A percentile compares a stretch with the other conserved stretches of the same genome.
Evolutionary conservation across 2,797 vertebrate genomes (phyloP).

Genomic region (Phylloscopus collybita): DNA sequence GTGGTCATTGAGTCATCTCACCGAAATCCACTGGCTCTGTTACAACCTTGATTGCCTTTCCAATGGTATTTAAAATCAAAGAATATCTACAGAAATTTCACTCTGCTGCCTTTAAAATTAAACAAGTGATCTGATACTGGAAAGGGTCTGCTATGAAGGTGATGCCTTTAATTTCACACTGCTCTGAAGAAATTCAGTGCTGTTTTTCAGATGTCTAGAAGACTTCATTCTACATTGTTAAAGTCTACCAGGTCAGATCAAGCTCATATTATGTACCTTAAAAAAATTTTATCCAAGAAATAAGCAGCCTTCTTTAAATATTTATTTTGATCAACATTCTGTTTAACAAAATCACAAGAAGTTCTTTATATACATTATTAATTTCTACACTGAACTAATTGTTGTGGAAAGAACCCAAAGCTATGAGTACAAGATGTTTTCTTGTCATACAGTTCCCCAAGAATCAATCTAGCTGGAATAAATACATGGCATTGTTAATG

Average conservation of each 20-base stretch:
- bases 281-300: neutral
- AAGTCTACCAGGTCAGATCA: neutral
- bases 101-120: neutral
- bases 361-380: neutral
- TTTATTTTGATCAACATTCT: neutral
- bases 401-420: neutral
- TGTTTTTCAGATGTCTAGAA: neutral
- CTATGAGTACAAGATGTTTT: neutral
- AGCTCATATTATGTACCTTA: neutral
- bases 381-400: neutral
- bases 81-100: neutral
- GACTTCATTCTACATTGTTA: neutral
- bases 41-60: neutral
- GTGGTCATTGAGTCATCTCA: neutral
- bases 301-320: neutral
- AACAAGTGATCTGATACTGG: neutral
- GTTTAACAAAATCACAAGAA: neutral
- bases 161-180: neutral
- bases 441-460: neutral
- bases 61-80: neutral
- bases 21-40: neutral
- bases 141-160: rapidly evolving
- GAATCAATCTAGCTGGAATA: neutral
- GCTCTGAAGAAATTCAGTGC: neutral
- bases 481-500: neutral